These are phyloP conservation scores for Agelastica alni DNA, from an alignment of 2,888 invertebrate species.

Conservation along the genomic window DNA sequence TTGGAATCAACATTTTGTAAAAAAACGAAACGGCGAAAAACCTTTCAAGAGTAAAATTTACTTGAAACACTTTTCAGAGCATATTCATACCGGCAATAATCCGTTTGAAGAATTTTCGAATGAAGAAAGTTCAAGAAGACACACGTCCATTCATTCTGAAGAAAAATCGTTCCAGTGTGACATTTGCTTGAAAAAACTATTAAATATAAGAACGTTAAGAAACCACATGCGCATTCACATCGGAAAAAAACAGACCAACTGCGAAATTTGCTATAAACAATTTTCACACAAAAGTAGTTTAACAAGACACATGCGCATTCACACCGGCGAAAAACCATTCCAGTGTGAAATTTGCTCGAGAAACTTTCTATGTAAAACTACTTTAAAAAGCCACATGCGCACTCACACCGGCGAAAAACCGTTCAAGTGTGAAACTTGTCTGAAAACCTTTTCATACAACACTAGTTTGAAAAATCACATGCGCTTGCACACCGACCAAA, in stretches of 20 bases:
- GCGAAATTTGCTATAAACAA: not conserved
- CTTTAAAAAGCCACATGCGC: not conserved
- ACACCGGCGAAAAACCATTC: not conserved
- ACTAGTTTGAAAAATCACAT: not conserved
- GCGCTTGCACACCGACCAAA: not conserved
- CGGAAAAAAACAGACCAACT: not conserved
- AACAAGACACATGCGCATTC: not conserved
- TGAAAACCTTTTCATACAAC: not conserved
- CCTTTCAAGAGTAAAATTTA: too few species aligned
- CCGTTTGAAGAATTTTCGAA: too few species aligned
- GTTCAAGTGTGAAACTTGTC: not conserved
- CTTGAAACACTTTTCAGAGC: too few species aligned
- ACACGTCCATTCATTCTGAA: too few species aligned
- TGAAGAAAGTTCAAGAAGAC: too few species aligned
- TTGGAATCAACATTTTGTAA: too few species aligned
- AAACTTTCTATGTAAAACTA: not conserved
- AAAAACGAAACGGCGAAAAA: too few species aligned
- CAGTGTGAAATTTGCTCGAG: not conserved
- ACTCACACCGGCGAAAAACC: not conserved
- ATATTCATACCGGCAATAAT: too few species aligned
- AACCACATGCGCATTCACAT: not conserved
- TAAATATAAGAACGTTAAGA: not conserved
- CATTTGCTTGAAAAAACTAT: not conserved
- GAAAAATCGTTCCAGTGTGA: not conserved
- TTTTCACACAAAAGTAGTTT: not conserved